Conservation (phyloP, 2,888 invertebrate species). For the Hemithea aestivaria region DNA sequence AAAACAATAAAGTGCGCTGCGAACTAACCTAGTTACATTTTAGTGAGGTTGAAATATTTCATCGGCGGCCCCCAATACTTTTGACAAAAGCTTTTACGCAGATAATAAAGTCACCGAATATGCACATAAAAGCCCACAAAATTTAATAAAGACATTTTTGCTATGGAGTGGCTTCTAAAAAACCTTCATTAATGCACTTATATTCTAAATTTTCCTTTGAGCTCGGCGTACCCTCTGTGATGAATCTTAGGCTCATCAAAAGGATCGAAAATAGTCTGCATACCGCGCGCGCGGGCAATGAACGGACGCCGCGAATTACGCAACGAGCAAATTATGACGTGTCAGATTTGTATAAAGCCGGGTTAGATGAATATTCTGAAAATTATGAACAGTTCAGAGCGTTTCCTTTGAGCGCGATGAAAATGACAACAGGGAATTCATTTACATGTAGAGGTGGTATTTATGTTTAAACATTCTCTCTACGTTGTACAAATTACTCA, state of each 20-base stretch:
- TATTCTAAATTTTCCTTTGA: constrained; percentile 75
- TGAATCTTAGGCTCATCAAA: constrained; percentile 75
- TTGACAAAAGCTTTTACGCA: constrained; percentile 55
- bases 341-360: constrained; percentile 42
- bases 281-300: constrained; percentile 59
- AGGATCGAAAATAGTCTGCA: constrained; percentile 66
- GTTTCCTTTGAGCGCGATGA: constrained; percentile 7
- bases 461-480: too few species aligned
- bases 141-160: constrained; percentile 74
- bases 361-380: constrained; percentile 9
- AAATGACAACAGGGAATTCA: background rate
- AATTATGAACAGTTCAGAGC: constrained; percentile 3
- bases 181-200: constrained; percentile 76
- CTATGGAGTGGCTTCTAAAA: constrained; percentile 62
- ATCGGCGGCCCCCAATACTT: constrained; percentile 39
- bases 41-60: constrained; percentile 37
- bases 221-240: constrained; percentile 59
- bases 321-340: constrained; percentile 55
- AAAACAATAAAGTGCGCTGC: constrained; percentile 1
- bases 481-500: too few species aligned
- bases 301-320: constrained; percentile 42
- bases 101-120: constrained; percentile 58
- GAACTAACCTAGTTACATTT: constrained; percentile 18
- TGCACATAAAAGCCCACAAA: constrained; percentile 66
- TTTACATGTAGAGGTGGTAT: too few species aligned